A percentile compares a stretch with the other conserved stretches of the same genome.
Evolutionary conservation across 2,888 invertebrate genomes (phyloP).

Genomic region (Cinara cedri): DNA sequence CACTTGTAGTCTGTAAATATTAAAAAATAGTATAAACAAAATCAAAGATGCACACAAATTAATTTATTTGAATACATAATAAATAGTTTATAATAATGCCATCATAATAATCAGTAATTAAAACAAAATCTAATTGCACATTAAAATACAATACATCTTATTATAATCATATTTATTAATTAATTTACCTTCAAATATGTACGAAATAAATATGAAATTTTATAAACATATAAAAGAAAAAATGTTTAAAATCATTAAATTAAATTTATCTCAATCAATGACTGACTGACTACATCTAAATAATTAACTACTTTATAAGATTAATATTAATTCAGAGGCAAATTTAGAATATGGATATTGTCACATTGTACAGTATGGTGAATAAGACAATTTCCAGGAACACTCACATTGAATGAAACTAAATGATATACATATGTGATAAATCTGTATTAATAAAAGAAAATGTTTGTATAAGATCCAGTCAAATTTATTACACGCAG

Average conservation of each 20-base stretch:
- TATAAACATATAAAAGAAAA: not conserved
- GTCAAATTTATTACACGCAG: no score
- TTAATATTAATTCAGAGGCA: not conserved
- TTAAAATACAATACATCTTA: not conserved
- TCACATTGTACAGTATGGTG: no score
- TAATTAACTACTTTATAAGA: not conserved
- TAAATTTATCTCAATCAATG: no score
- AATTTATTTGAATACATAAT: slow-evolving; percentile 24
- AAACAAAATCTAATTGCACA: slow-evolving; percentile 18
- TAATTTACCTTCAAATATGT: not conserved
- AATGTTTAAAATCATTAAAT: not conserved
- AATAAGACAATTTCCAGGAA: no score
- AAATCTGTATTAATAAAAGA: no score
- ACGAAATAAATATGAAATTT: not conserved
- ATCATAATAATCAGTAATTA: slow-evolving; percentile 25
- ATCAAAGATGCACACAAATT: not conserved
- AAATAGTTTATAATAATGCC: slow-evolving; percentile 33
- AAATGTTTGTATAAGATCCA: no score
- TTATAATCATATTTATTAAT: not conserved
- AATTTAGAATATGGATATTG: not conserved
- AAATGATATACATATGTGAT: no score
- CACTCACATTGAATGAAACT: not conserved
- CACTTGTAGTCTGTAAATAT: slow-evolving; percentile 23
- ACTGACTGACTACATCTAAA: no score
- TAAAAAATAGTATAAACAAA: slow-evolving; percentile 2